Evolutionary conservation across 35 echinoderm and acorn worm species (phyloP), one percentile per base, ranked within the genome.

Genomic region (Apostichopus californicus): DNA sequence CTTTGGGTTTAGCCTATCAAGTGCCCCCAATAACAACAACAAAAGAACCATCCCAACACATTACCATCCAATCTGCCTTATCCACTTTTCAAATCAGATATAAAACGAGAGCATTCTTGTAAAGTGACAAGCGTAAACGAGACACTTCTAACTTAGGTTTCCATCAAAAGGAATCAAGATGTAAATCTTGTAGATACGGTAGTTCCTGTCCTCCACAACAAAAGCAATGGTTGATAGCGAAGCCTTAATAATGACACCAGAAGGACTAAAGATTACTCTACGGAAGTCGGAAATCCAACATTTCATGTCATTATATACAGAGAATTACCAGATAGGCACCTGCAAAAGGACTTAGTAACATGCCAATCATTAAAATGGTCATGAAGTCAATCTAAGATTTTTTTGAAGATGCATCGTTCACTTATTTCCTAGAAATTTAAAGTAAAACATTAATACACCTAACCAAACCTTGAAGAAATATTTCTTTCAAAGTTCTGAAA

Each of bases 61-160:
- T 85, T 58, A 85, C 18, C 55, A 56, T 21, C 57, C 15, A 58
- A 23, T 52, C 56, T 85, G 34, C 25, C 34, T 83, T 46, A 83
- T 34, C 55, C 46, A 83, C 56, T 85, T 59, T 25, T 85, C 54
- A 85, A 59, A 17, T 17, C 18, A 58, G 52, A 83, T 83, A 58
- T 9, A 85, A 59, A 85, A 57, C 54, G 57, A 9, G 8, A 58
- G 14, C 20, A 22, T 85, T 17, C 81, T 58, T 58, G 22, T 14
- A 85, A 58, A 57, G 54, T 85, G 81, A 85, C 55, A 58, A 85
- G 56, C 55, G 24, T 85, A 25, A 60, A 34, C 34, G 34, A 12
- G 6, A 5, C 81, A 75, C 71, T 7, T 18, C n/a, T 20, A 13
- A 75, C 6, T 75, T 7, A 75, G n/a, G 71, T 18, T 22, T 21